A percentile compares a stretch with the other conserved stretches of the same genome.
These are phyloP conservation scores for Rafetus swinhoei DNA, from an alignment of 2,113 vertebrate species.

Conservation along the genomic window DNA sequence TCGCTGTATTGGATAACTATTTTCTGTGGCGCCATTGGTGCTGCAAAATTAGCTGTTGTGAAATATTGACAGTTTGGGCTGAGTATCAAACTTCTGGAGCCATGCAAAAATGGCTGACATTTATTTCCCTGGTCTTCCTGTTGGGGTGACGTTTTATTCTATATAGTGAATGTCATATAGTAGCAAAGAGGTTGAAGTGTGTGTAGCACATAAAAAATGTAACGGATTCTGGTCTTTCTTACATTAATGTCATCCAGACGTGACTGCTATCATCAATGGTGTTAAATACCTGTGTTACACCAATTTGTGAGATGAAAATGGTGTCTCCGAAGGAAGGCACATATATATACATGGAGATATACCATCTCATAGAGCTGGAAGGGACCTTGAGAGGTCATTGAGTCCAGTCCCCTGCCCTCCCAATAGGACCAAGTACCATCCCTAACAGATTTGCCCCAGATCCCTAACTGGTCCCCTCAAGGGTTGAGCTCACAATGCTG, in stretches of 20 bases:
- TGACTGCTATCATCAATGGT: neutral
- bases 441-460: no score
- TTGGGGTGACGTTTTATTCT: neutral
- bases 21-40: neutral
- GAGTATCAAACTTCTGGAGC: slow-evolving; percentile 10
- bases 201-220: neutral
- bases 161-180: neutral
- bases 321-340: neutral
- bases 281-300: neutral
- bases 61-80: neutral
- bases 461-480: no score
- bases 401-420: no score
- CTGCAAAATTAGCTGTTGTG: neutral
- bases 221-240: neutral
- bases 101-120: rapidly evolving
- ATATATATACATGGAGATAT: no score
- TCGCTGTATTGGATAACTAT: neutral
- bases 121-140: neutral
- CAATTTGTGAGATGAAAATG: neutral
- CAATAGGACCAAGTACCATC: no score
- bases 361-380: no score
- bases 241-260: neutral
- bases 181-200: neutral
- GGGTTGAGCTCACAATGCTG: no score
- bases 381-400: no score